A percentile compares a stretch with the other conserved stretches of the same genome.
Evolutionary conservation across 2,888 invertebrate species (phyloP).

Genomic region (Agrilus biguttatus): DNA sequence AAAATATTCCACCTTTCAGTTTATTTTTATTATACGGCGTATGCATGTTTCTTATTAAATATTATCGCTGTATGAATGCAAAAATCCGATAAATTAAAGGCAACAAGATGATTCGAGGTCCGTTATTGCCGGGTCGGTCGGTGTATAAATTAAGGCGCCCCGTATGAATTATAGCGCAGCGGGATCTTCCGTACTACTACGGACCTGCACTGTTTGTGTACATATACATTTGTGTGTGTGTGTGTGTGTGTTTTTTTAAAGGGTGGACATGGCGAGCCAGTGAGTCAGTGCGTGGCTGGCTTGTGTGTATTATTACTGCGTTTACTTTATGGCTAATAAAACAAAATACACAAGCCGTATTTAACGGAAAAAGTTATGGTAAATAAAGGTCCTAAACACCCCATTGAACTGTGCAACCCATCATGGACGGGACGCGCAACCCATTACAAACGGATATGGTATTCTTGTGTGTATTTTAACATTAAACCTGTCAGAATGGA

Average conservation of each 20-base stretch:
- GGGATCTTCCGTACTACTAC: too few species aligned
- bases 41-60: too few species aligned
- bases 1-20: too few species aligned
- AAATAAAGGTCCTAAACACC: conserved; percentile 19
- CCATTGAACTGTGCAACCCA: conserved; percentile 17
- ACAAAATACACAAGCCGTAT: conserved; percentile 10
- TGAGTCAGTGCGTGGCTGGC: background rate
- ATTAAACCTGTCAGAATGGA: conserved; percentile 34
- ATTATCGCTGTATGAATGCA: too few species aligned
- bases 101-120: too few species aligned
- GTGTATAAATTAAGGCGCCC: too few species aligned
- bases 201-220: too few species aligned
- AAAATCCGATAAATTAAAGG: too few species aligned
- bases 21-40: too few species aligned
- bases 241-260: conserved; percentile 2
- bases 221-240: conserved; percentile 5
- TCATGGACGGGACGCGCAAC: conserved; percentile 17
- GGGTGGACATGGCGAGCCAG: background rate
- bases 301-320: conserved; percentile 3
- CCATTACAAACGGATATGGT: conserved; percentile 35
- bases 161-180: too few species aligned
- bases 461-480: conserved; percentile 32
- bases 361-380: conserved; percentile 15
- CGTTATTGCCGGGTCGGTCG: too few species aligned
- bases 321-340: conserved; percentile 10